Conservation (phyloP, 2,797 vertebrate species). For the Manis crassicaudata region DNA sequence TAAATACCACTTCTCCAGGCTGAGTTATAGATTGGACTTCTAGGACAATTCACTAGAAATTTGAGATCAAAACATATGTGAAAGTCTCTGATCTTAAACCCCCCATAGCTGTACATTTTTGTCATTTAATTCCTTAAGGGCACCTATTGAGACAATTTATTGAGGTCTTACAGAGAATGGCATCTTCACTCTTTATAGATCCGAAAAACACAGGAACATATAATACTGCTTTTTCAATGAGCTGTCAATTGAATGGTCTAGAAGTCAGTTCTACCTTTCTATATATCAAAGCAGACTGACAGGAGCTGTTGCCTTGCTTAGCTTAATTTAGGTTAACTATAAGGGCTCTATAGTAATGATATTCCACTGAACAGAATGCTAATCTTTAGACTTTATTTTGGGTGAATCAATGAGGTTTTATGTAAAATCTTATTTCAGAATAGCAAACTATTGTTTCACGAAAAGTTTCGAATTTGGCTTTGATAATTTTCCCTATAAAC, state of each 20-base stretch:
- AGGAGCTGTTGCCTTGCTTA: not conserved
- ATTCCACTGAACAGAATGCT: not conserved
- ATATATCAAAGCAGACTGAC: not conserved
- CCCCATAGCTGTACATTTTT: not conserved
- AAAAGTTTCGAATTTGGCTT: not conserved
- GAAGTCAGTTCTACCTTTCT: not conserved
- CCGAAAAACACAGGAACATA: not conserved
- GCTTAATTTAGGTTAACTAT: not conserved
- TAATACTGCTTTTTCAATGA: not conserved
- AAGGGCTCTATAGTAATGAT: not conserved
- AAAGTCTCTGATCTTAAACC: not conserved
- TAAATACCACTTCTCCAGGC: not conserved
- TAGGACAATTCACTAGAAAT: not conserved
- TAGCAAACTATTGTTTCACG: not conserved
- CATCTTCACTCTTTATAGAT: not conserved
- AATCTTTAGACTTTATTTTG: constrained; percentile 7
- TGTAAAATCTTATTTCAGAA: not conserved
- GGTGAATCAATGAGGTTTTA: not conserved
- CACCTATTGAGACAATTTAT: not conserved
- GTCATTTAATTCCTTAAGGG: constrained; percentile 5
- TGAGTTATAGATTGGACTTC: not conserved
- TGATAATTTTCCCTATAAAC: not conserved
- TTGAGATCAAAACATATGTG: not conserved
- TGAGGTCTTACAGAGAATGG: not conserved
- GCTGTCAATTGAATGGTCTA: not conserved